A percentile compares a stretch with the other conserved stretches of the same genome.
Conservation (phyloP, 1,140 invertebrate species). For the Plectrocnemia conspersa region DNA sequence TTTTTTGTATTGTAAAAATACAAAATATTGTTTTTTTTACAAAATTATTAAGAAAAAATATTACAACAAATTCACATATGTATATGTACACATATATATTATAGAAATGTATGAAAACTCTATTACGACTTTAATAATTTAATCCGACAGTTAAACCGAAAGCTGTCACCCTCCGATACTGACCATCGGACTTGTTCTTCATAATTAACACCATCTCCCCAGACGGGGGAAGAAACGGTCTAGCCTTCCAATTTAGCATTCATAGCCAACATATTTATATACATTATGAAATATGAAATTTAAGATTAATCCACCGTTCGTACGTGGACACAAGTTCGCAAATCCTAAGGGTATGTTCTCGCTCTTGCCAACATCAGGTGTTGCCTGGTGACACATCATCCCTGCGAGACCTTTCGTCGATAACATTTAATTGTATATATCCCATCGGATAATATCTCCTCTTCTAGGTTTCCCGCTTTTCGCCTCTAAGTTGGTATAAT, state of each 20-base stretch:
- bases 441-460: neutral
- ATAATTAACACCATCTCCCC: constrained; percentile 36
- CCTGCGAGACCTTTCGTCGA: neutral
- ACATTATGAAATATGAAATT: no score
- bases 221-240: constrained; percentile 17
- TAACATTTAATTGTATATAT: constrained; percentile 2
- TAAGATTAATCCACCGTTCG: no score
- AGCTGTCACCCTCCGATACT: constrained; percentile 19
- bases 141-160: no score
- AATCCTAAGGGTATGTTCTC: neutral
- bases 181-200: constrained; percentile 34
- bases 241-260: neutral
- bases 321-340: neutral
- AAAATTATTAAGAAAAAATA: no score
- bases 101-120: no score
- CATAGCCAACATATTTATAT: neutral
- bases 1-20: no score
- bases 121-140: no score
- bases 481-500: constrained; percentile 26
- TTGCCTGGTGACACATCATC: neutral
- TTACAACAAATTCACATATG: no score
- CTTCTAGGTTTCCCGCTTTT: no score
- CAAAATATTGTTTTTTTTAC: no score
- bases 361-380: neutral
- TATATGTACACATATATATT: no score